These are phyloP conservation scores for Tetrapedia diversipes DNA, from an alignment of 2,888 invertebrate genomes.

Conservation along the genomic window DNA sequence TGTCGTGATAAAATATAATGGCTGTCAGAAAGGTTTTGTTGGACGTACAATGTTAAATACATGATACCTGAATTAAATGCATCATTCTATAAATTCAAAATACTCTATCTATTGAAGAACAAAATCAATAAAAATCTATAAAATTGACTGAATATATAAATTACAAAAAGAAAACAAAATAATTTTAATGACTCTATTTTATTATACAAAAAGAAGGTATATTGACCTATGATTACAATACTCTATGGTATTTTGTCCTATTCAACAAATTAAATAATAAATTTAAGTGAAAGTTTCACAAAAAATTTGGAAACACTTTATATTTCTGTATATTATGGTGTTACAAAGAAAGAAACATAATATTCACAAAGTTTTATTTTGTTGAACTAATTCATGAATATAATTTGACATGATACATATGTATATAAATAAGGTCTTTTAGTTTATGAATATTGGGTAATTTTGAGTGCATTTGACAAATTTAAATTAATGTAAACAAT, in stretches of 20 bases:
- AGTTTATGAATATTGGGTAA: constrained; percentile 49
- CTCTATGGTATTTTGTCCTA: constrained; percentile 57
- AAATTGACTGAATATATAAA: constrained; percentile 59
- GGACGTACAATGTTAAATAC: constrained; percentile 57
- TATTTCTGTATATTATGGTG: constrained; percentile 48
- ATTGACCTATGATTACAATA: constrained; percentile 51
- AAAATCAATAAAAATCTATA: constrained; percentile 58
- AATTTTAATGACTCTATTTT: constrained; percentile 65
- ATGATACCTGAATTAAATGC: constrained; percentile 55
- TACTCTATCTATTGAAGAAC: constrained; percentile 64
- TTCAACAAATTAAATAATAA: constrained; percentile 41
- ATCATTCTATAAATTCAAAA: constrained; percentile 56
- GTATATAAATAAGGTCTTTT: constrained; percentile 53
- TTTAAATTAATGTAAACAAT: constrained; percentile 38
- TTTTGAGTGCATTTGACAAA: constrained; percentile 60
- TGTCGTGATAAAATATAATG: constrained; percentile 66
- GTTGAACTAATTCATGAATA: constrained; percentile 48
- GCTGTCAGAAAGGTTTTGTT: constrained; percentile 54
- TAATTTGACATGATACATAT: constrained; percentile 44
- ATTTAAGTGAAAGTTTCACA: constrained; percentile 36
- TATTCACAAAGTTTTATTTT: constrained; percentile 58
- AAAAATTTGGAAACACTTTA: constrained; percentile 55
- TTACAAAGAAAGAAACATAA: constrained; percentile 38
- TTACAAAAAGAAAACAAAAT: constrained; percentile 34
- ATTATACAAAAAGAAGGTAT: constrained; percentile 54